Conservation (phyloP, 2,797 vertebrate genomes). For the Myotis daubentonii region DNA sequence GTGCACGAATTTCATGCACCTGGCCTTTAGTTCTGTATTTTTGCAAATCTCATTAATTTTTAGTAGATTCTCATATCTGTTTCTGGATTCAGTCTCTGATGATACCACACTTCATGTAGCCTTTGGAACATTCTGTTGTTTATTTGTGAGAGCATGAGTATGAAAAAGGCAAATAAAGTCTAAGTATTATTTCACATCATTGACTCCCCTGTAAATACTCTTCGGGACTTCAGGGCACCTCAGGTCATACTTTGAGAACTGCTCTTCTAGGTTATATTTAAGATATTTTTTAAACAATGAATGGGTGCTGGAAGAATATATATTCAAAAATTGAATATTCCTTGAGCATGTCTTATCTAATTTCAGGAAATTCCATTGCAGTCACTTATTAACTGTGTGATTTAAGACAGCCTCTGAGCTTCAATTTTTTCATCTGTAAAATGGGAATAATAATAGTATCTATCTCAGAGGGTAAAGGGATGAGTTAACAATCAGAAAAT, state of each 20-base stretch:
- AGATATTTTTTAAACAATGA: background rate
- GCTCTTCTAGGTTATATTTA: background rate
- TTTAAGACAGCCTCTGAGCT: constrained; percentile 13
- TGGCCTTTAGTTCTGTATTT: background rate
- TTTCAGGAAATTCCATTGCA: constrained; percentile 29
- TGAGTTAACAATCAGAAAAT: background rate
- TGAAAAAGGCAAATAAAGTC: constrained; percentile 43
- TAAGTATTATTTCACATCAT: background rate
- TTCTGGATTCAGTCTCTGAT: constrained; percentile 22
- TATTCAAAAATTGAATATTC: background rate
- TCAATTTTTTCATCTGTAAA: constrained; percentile 48
- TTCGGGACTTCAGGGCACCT: background rate
- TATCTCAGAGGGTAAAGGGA: background rate
- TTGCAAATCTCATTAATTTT: constrained; percentile 14
- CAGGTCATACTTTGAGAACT: background rate
- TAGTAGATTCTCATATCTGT: background rate
- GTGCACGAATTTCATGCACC: too few species aligned
- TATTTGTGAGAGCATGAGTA: background rate
- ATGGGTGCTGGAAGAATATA: background rate
- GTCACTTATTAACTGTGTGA: constrained; percentile 22
- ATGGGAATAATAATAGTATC: background rate
- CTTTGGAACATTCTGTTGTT: background rate
- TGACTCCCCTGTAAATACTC: background rate
- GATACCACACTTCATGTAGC: background rate
- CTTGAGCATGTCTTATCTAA: background rate